A percentile compares a stretch with the other conserved stretches of the same genome.
Evolutionary conservation across 2,797 vertebrate genomes (phyloP).

Genomic region (Amblyraja radiata): DNA sequence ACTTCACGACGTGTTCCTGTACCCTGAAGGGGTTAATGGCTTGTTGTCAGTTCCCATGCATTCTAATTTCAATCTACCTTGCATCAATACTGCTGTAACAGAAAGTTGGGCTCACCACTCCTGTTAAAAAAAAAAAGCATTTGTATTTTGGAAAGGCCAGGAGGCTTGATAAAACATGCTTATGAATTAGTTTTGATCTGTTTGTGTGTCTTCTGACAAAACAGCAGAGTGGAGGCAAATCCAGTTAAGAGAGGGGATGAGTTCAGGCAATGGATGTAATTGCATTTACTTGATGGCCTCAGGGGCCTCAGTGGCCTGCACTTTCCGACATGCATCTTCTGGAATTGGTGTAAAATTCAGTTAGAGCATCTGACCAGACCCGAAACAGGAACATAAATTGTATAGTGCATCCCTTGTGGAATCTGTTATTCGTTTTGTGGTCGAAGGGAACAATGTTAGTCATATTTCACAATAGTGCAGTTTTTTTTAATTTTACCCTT

Average conservation of each 20-base stretch:
- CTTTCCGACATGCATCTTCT: constrained; percentile 45
- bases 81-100: constrained; percentile 20
- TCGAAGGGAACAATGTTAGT: constrained; percentile 42
- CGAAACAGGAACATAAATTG: constrained; percentile 46
- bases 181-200: constrained; percentile 49
- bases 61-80: constrained; percentile 21
- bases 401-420: constrained; percentile 17
- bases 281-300: constrained; percentile 59
- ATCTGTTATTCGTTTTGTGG: constrained; percentile 44
- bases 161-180: constrained; percentile 45
- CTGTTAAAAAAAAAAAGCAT: neutral
- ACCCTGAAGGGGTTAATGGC: neutral
- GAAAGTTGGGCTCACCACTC: neutral
- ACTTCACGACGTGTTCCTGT: neutral
- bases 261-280: constrained; percentile 56
- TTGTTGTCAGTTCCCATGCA: neutral
- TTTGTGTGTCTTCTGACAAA: constrained; percentile 46
- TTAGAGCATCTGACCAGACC: constrained; percentile 46
- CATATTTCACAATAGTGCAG: constrained; percentile 41
- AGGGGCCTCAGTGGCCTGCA: constrained; percentile 42
- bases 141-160: constrained; percentile 44
- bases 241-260: constrained; percentile 51
- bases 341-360: constrained; percentile 52
- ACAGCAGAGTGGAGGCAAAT: constrained; percentile 49
- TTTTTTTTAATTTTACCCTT: neutral